These are phyloP conservation scores for Sebastes matsubarae DNA, from an alignment of 2,797 vertebrate species.

Conservation along the genomic window DNA sequence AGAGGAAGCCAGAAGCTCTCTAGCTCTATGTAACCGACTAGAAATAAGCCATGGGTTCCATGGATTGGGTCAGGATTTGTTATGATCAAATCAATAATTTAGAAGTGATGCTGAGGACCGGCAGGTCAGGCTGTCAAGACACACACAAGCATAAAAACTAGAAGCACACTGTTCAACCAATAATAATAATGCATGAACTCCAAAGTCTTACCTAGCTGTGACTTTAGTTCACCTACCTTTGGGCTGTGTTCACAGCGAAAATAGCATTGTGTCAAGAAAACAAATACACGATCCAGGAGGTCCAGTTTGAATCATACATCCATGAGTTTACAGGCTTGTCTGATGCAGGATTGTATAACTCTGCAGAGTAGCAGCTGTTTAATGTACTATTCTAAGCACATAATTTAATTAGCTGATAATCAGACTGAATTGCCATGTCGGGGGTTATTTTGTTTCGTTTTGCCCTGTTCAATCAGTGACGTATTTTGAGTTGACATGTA, in stretches of 20 bases:
- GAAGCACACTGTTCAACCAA: neutral
- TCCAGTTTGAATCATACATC: neutral
- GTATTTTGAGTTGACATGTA: neutral
- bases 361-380: neutral
- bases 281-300: neutral
- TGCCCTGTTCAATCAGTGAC: neutral
- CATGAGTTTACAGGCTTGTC: neutral
- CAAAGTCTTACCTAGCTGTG: neutral
- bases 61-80: neutral
- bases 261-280: neutral
- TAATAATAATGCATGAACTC: neutral
- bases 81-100: constrained; percentile 25
- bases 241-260: neutral
- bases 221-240: constrained; percentile 1
- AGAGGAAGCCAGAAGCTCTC: neutral
- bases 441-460: neutral
- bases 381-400: neutral
- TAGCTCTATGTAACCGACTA: neutral
- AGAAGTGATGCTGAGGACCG: neutral
- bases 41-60: neutral
- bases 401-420: neutral
- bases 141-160: neutral
- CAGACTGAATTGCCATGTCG: neutral
- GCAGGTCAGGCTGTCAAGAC: neutral
- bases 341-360: neutral